phyloP scores from a whole-genome alignment of 2,797 vertebrate genomes.

The Megalops cyprinoides region DNA sequence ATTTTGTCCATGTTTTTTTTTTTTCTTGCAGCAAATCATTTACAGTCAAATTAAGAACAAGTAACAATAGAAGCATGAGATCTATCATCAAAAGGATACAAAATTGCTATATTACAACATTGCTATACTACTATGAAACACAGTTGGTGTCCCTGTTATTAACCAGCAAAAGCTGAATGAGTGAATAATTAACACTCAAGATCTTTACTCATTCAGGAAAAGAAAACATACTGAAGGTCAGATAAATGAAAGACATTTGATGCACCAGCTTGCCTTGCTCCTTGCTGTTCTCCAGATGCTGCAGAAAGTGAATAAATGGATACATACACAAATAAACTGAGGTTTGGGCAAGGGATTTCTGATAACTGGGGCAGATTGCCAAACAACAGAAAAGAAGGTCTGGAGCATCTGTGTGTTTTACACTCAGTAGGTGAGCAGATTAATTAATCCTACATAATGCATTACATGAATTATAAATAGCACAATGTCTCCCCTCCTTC shows the following conservation, averaged over 20 bases:
- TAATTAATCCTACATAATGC: conserved; percentile 18
- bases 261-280: not conserved
- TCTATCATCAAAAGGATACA: too few relatives aligned
- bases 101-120: too few relatives aligned
- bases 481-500: not conserved
- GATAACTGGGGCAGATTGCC: not conserved
- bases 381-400: not conserved
- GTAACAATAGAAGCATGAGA: too few relatives aligned
- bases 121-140: too few relatives aligned
- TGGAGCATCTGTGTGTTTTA: conserved; percentile 2
- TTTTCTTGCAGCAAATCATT: too few relatives aligned
- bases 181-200: not conserved
- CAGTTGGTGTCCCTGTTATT: too few relatives aligned
- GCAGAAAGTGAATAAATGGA: not conserved
- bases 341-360: not conserved
- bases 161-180: too few relatives aligned
- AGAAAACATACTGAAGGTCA: not conserved
- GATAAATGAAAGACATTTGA: not conserved
- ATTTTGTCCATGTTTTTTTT: too few relatives aligned
- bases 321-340: too few relatives aligned
- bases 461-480: conserved; percentile 25
- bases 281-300: not conserved
- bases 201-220: not conserved
- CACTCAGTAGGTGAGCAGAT: conserved; percentile 15
- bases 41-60: too few relatives aligned